A percentile compares a stretch with the other conserved stretches of the same genome.
Conservation (phyloP, 2,113 vertebrate genomes). For the Sardina pilchardus region DNA sequence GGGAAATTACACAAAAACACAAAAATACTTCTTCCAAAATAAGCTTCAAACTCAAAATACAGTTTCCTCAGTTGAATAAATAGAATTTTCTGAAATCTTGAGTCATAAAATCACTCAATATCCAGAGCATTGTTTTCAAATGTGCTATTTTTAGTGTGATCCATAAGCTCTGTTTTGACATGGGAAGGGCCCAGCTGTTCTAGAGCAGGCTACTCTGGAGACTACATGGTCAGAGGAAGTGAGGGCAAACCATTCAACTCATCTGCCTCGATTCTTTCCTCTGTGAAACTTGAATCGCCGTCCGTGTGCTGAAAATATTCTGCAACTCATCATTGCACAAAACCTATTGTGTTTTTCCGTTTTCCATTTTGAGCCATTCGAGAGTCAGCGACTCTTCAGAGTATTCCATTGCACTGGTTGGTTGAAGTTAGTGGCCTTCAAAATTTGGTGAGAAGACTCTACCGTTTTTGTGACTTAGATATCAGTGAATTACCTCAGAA, state of each 20-base stretch:
- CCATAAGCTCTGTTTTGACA: constrained; percentile 1
- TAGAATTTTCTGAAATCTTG: neutral
- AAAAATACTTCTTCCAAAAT: neutral
- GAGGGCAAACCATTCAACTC: constrained; percentile 59
- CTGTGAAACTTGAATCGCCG: constrained; percentile 53
- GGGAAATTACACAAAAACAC: too few relatives aligned
- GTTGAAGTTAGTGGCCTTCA: neutral
- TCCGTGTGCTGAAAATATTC: constrained; percentile 40
- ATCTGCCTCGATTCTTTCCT: constrained; percentile 56
- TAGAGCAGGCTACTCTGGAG: constrained; percentile 16
- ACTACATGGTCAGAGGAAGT: constrained; percentile 51
- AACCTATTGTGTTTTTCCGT: constrained; percentile 29
- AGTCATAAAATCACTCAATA: neutral
- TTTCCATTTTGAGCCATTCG: neutral
- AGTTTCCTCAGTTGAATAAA: neutral
- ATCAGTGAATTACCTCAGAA: neutral
- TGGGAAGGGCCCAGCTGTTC: neutral
- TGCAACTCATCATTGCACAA: constrained; percentile 32
- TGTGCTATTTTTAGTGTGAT: neutral
- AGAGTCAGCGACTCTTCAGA: neutral
- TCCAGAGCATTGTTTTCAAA: neutral
- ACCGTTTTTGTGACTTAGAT: neutral
- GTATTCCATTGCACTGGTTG: neutral
- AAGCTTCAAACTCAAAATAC: neutral
- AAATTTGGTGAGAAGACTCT: neutral